Evolutionary conservation across 92 coral and sea anemone species (phyloP).

Genomic region (Epizoanthus stellaris): DNA sequence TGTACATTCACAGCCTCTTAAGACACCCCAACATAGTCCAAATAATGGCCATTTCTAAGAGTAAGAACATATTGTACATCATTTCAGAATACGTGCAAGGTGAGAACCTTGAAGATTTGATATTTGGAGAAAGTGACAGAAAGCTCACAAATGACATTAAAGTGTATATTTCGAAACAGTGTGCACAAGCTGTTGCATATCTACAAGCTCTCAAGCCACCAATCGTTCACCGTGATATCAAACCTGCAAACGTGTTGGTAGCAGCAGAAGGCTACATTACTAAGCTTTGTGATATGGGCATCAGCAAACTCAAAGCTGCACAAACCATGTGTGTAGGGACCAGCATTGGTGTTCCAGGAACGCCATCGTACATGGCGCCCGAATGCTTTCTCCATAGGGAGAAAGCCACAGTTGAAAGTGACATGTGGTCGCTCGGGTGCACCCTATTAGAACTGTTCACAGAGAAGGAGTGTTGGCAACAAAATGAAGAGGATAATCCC

Average conservation of each 20-base stretch:
- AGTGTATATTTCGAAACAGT: slow-evolving; percentile 10
- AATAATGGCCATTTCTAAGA: slow-evolving; percentile 33
- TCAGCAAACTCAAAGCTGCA: slow-evolving; percentile 40
- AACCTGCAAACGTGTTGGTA: slow-evolving; percentile 41
- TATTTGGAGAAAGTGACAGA: slow-evolving; percentile 17
- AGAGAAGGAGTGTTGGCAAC: slow-evolving; percentile 45
- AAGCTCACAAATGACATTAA: slow-evolving; percentile 25
- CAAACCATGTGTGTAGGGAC: slow-evolving; percentile 38
- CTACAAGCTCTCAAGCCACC: slow-evolving; percentile 39
- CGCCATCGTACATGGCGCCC: slow-evolving; percentile 46
- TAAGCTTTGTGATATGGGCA: slow-evolving; percentile 46
- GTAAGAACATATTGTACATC: slow-evolving; percentile 18
- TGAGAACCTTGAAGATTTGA: slow-evolving; percentile 35
- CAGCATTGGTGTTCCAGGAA: slow-evolving; percentile 33
- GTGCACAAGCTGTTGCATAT: slow-evolving; percentile 39
- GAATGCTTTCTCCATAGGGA: slow-evolving; percentile 42
- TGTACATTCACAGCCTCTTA: slow-evolving; percentile 25
- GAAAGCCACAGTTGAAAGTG: slow-evolving; percentile 23
- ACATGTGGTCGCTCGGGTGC: slow-evolving; percentile 47
- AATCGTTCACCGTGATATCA: slow-evolving; percentile 38
- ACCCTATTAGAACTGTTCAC: slow-evolving; percentile 33
- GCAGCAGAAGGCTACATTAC: slow-evolving; percentile 14
- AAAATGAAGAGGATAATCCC: background rate
- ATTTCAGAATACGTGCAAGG: slow-evolving; percentile 28
- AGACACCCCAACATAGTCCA: slow-evolving; percentile 43